Evolutionary conservation across 2,797 vertebrate species (phyloP), one percentile per base, ranked within the genome.

Genomic region (Helicolenus hilgendorfi): DNA sequence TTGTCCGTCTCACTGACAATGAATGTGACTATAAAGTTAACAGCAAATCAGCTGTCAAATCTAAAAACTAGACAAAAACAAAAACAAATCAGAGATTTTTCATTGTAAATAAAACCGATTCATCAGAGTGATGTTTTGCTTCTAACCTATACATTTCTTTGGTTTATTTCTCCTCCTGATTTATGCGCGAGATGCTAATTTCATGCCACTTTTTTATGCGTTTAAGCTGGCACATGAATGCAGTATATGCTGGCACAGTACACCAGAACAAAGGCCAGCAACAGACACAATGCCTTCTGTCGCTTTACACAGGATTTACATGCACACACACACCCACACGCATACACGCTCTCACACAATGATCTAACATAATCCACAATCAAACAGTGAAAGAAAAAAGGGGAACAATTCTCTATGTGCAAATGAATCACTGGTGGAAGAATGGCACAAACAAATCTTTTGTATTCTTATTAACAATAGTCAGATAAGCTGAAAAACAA

Each of bases 271-370:
- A 81, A 85, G 29, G 62, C 62, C 80, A 81, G 58, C n/a, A 83
- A 22, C 38, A 64, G 14, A 83, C 45, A 89, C 67, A 78, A 62
- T 76, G 67, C 41, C 68, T 80, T 83, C 70, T 91, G 79, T 87
- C 2, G 1, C 29, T 65, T 84, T 75, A 29, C 55, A 72, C 58
- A 14, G 29, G 62, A 77, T 60, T 80, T 24, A 36, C 58, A 15
- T 18, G 27, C 26, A 31, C 22, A 64, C 62, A 71, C 45, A 15
- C 67, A n/a, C 26, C 1, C 13, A 27, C 14, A 18, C 36, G 41
- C 55, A 36, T 13, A 38, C 38, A 53, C 24, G 4, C 38, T 3
- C 4, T 7, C 27, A 83, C 56, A 70, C 11, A 67, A 49, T 64
- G 18, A 74, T 80, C 11, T 4, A 53, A 77, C 15, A 65, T 55